Evolutionary conservation across 2,888 invertebrate species (phyloP), one percentile per base, ranked within the genome.

Genomic region (Meteorus cinctellus): DNA sequence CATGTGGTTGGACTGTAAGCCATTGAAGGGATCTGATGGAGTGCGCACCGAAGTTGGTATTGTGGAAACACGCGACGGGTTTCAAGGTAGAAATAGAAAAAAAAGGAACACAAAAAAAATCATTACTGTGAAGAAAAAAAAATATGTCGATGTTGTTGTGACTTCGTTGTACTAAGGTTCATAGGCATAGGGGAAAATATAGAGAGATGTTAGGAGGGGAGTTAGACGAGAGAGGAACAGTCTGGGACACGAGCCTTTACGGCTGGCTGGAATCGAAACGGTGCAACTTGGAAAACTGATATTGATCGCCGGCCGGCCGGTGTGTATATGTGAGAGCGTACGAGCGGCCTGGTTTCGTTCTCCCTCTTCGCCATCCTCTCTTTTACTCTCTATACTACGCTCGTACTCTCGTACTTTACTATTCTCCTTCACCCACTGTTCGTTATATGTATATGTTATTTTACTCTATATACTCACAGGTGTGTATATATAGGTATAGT

Each of bases 201-300:
- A 45, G 48, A 34, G 41, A 48, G n/a, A 48, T 48, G n/a, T 16
- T n/a, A 12, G 73, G 34, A 31, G 12, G 59, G 27, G 24, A 19
- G 62, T 24, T 71, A 27, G 66, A 34, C 4, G 51, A 27, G 36
- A 59, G 71, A 75, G 71, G 45, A 59, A 62, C 24, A 74, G 63
- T 72, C 55, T 65, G 68, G 31, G 66, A 67, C 60, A 62, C 66
- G 60, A 74, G 71, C 73, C 67, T 79, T 77, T 77, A 78, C 76
- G 76, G 76, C 79, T 79, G 81, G 83, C 80, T 79, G 83, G 83
- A 84, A 84, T 85, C 84, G 84, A 83, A 85, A 84, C 82, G 82
- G 80, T 80, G 79, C 81, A 84, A 86, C 82, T 84, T 84, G 86
- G 86, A 85, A 86, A 86, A 86, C 82, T 83, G 86, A 86, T 86